These are phyloP conservation scores for Nymphalis urticae DNA, from an alignment of 2,888 invertebrate genomes.

Conservation along the genomic window DNA sequence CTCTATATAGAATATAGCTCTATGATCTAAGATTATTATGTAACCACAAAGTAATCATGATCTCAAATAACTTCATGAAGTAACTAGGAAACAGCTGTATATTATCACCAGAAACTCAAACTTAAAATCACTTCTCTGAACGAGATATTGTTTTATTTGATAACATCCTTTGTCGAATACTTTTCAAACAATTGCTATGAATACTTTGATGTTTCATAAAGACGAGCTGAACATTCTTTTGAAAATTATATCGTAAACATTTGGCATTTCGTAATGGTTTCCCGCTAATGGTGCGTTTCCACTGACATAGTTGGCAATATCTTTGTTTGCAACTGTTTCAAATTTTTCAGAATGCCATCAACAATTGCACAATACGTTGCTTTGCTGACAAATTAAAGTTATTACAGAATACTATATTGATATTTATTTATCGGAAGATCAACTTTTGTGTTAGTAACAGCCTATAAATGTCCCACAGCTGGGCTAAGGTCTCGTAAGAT, in stretches of 20 bases:
- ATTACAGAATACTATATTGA: not conserved
- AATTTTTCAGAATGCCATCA: no score
- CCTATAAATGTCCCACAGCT: no score
- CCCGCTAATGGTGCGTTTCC: slow-evolving; percentile 20
- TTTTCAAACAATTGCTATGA: slow-evolving; percentile 48
- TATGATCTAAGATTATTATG: not conserved
- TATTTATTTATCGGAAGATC: not conserved
- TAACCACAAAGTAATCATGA: not conserved
- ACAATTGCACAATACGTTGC: no score
- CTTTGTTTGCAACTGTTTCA: no score
- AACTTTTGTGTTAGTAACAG: not conserved
- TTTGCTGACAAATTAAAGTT: no score
- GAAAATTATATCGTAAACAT: slow-evolving; percentile 45
- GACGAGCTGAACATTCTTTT: slow-evolving; percentile 44
- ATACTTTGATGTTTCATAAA: slow-evolving; percentile 47
- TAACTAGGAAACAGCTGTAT: slow-evolving; percentile 43
- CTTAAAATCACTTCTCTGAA: slow-evolving; percentile 28
- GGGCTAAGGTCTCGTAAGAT: no score
- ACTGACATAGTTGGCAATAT: no score
- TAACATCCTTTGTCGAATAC: slow-evolving; percentile 48
- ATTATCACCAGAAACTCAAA: slow-evolving; percentile 43
- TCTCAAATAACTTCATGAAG: slow-evolving; percentile 37
- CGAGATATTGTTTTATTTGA: slow-evolving; percentile 21
- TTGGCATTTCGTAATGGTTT: slow-evolving; percentile 40
- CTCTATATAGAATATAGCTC: no score